A percentile compares a stretch with the other conserved stretches of the same genome.
phyloP scores from a whole-genome alignment of 2,888 invertebrate species.

The Minunthozetes semirufus region DNA sequence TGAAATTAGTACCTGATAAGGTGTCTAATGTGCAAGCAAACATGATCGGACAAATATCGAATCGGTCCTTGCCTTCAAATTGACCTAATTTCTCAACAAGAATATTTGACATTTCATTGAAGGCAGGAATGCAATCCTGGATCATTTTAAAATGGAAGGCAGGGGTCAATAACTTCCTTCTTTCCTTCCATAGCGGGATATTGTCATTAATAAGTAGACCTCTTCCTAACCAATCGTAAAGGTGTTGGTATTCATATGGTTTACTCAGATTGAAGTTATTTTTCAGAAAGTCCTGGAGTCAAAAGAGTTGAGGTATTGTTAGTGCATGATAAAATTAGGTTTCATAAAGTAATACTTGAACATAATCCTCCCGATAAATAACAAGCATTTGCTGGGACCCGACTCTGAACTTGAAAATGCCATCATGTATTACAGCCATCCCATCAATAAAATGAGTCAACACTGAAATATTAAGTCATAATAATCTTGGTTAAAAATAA shows the following conservation, averaged over 20 bases:
- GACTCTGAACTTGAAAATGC: not conserved
- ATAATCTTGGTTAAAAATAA: no score
- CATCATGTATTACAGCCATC: not conserved
- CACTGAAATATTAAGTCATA: not conserved
- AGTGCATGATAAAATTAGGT: no score
- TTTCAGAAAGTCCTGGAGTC: conserved; percentile 46
- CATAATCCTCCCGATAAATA: not conserved
- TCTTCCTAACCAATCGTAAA: conserved; percentile 53
- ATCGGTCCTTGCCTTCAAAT: not conserved
- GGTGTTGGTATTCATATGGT: conserved; percentile 49
- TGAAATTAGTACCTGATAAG: conserved; percentile 32
- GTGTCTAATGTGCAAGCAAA: conserved; percentile 42
- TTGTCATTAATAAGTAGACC: conserved; percentile 50
- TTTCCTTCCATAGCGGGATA: conserved; percentile 47
- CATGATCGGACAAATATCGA: conserved; percentile 39
- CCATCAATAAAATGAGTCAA: not conserved
- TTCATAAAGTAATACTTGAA: not conserved
- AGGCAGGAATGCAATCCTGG: conserved; percentile 41
- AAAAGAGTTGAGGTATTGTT: no score
- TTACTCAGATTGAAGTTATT: conserved; percentile 47
- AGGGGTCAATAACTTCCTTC: conserved; percentile 42
- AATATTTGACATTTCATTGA: conserved; percentile 40
- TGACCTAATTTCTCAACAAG: conserved; percentile 38
- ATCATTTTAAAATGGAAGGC: conserved; percentile 43
- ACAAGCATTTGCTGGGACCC: not conserved